A percentile compares a stretch with the other conserved stretches of the same genome.
Evolutionary conservation across 2,113 vertebrate species (phyloP).

Genomic region (Anhinga rufa): DNA sequence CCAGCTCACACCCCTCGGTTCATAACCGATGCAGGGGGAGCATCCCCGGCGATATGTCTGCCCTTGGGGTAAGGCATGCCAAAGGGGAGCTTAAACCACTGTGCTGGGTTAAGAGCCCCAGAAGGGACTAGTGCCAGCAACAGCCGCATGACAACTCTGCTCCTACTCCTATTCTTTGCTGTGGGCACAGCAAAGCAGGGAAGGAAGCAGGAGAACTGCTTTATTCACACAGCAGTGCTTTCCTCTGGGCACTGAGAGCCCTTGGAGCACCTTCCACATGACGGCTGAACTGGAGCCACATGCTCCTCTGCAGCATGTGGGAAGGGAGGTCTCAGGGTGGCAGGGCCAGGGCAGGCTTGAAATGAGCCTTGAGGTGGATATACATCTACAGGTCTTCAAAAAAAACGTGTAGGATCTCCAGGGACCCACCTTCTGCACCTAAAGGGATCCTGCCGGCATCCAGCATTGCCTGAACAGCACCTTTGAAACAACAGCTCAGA

Average conservation of each 20-base stretch:
- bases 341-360: background rate
- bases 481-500: background rate
- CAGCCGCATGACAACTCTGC: slow-evolving; percentile 12
- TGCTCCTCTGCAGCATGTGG: rapidly evolving
- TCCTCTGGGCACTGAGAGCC: background rate
- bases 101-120: slow-evolving; percentile 32
- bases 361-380: background rate
- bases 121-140: background rate
- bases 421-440: background rate
- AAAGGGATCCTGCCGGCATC: background rate
- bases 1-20: rapidly evolving
- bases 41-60: rapidly evolving
- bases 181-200: slow-evolving; percentile 1
- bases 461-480: background rate
- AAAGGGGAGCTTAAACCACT: slow-evolving; percentile 42
- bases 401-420: background rate
- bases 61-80: slow-evolving; percentile 10
- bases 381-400: background rate
- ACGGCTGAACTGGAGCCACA: background rate
- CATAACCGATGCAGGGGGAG: background rate
- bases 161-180: slow-evolving; percentile 38
- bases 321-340: background rate
- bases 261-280: rapidly evolving
- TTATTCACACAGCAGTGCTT: background rate
- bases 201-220: background rate